Evolutionary conservation across 2,113 vertebrate species (phyloP), one percentile per base, ranked within the genome.

Genomic region (Bubalus kerabau): DNA sequence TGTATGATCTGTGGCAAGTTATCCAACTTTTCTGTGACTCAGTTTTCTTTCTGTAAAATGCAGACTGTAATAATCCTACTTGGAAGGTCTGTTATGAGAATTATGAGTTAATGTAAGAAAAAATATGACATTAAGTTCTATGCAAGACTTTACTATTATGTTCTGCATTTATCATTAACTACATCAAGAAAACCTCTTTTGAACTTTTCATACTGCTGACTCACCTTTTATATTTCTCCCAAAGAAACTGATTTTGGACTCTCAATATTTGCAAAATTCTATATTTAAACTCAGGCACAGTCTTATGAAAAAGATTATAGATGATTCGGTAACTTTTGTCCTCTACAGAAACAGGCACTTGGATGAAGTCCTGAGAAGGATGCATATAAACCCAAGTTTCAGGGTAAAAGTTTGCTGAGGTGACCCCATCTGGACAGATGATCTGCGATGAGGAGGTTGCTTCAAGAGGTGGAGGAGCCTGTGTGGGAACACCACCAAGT

Each of bases 211-310:
- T 32, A 89, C 3, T 71, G 2, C 46, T 46, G 43, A 94, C 99
- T 99, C 98, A 99, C 99, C 99, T 99, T 98, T 99, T 99, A 82
- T 99, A 99, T 94, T 99, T 99, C 98, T 99, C 99, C 99, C 99
- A 99, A 40, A 99, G 99, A 98, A 99, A 99, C 84, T 99, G 99
- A 98, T 99, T 99, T 98, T 99, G 99, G 94, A 99, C 99, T 32
- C 99, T 99, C 92, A 99, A 98, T 98, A 99, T 99, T 98, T 99
- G 99, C 97, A 99, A 98, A 92, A 99, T 99, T 98, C 98, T 99
- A 23, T 99, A 99, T 98, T 99, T 99, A 98, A 99, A 99, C 98
- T 99, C 99, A 0, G 99, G 99, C 97, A 99, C 99, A 5, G 99
- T 99, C 98, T 99, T 99, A 99, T 99, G 99, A 98, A 99, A 99